phyloP scores from a whole-genome alignment of 2,888 invertebrate species.

The Hemicrepidius hirtus region DNA sequence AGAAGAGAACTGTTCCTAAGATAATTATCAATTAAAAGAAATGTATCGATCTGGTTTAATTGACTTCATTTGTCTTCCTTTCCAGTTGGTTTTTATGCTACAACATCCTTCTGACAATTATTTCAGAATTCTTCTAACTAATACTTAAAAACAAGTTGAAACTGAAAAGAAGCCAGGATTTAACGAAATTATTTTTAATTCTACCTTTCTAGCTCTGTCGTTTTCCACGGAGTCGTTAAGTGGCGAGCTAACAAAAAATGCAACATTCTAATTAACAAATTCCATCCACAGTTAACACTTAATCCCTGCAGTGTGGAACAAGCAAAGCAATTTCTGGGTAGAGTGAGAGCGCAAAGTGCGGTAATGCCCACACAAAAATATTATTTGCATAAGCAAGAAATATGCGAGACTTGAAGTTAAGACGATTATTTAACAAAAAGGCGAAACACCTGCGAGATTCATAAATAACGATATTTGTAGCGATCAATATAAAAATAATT shows the following conservation, averaged over 20 bases:
- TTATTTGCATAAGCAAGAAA: slow-evolving; percentile 45
- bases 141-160: not conserved
- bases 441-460: slow-evolving; percentile 41
- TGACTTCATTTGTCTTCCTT: slow-evolving; percentile 27
- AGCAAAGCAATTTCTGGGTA: not conserved
- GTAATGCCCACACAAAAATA: slow-evolving; percentile 34
- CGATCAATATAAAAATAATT: slow-evolving; percentile 34
- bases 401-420: slow-evolving; percentile 30
- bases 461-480: slow-evolving; percentile 37
- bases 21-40: slow-evolving; percentile 43
- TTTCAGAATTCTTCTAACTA: not conserved
- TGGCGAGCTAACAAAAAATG: slow-evolving; percentile 17
- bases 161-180: no score
- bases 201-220: not conserved
- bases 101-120: slow-evolving; percentile 12
- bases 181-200: slow-evolving; percentile 1
- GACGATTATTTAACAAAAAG: slow-evolving; percentile 32
- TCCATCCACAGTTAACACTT: slow-evolving; percentile 40
- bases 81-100: slow-evolving; percentile 4
- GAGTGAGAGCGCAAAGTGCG: not conserved
- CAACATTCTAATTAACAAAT: slow-evolving; percentile 46
- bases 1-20: slow-evolving; percentile 22
- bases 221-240: slow-evolving; percentile 9
- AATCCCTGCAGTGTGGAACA: slow-evolving; percentile 29
- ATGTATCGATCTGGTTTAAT: slow-evolving; percentile 40